Conservation (phyloP, 2,888 invertebrate species). For the Geotrupes spiniger region DNA sequence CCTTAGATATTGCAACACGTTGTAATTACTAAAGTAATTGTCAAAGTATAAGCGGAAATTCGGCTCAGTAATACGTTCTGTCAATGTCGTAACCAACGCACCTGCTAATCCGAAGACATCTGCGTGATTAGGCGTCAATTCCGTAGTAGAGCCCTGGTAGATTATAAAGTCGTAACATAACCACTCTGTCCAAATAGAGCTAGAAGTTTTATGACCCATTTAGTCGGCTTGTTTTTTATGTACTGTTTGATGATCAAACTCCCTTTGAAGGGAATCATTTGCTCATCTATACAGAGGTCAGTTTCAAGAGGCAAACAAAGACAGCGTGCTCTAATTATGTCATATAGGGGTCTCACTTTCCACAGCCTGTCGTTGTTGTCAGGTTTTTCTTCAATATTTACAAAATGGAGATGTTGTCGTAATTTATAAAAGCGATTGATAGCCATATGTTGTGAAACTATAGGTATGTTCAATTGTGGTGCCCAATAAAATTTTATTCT, state of each 20-base stretch:
- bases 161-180: too few species aligned
- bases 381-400: constrained; percentile 23
- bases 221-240: too few species aligned
- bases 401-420: constrained; percentile 25
- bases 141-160: too few species aligned
- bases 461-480: constrained; percentile 8
- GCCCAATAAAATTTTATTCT: constrained; percentile 19
- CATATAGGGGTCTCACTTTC: constrained; percentile 30
- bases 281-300: constrained; percentile 6
- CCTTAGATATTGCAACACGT: not conserved
- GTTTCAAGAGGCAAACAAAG: not conserved
- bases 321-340: constrained; percentile 3
- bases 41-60: not conserved
- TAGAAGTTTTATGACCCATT: too few species aligned
- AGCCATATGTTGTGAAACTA: constrained; percentile 22
- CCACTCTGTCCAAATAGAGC: too few species aligned
- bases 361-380: constrained; percentile 24
- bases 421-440: constrained; percentile 26
- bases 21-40: not conserved
- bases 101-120: too few species aligned
- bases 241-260: too few species aligned
- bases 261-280: constrained; percentile 11
- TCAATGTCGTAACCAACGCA: too few species aligned
- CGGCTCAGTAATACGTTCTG: too few species aligned
- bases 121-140: too few species aligned